phyloP scores from a whole-genome alignment of 2,113 vertebrate genomes.

The Pollachius pollachius region DNA sequence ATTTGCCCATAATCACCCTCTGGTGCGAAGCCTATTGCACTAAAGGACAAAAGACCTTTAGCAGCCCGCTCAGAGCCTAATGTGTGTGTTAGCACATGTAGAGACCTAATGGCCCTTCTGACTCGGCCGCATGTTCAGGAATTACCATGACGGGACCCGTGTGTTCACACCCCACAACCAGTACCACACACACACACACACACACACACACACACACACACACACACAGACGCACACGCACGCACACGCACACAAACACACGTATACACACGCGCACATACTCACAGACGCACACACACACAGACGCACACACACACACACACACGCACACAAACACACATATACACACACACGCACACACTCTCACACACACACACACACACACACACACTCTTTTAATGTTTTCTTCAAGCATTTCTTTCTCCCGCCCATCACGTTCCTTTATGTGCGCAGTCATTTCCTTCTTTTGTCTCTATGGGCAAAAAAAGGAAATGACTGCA shows the following conservation, averaged over 20 bases:
- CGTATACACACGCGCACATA: too few relatives aligned
- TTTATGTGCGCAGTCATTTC: too few relatives aligned
- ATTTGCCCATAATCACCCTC: constrained; percentile 68
- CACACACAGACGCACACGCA: background rate
- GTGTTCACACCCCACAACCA: constrained; percentile 24
- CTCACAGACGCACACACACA: too few relatives aligned
- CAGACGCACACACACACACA: too few relatives aligned
- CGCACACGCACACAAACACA: background rate
- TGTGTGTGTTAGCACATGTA: constrained; percentile 14
- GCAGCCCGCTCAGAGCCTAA: constrained; percentile 47
- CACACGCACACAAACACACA: too few relatives aligned
- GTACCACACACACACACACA: background rate
- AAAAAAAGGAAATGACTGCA: too few relatives aligned
- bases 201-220: background rate
- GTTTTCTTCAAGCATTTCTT: too few relatives aligned
- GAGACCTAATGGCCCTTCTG: constrained; percentile 57
- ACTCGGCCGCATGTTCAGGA: constrained; percentile 54
- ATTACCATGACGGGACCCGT: constrained; percentile 54
- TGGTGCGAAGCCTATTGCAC: constrained; percentile 54
- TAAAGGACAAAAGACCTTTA: constrained; percentile 37
- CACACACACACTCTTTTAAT: too few relatives aligned
- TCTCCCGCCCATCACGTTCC: too few relatives aligned
- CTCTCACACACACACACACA: too few relatives aligned
- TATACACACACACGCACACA: too few relatives aligned
- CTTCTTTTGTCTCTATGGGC: too few relatives aligned